A percentile compares a stretch with the other conserved stretches of the same genome.
Conservation (phyloP, 1,140 invertebrate species). For the Cylas formicarius region DNA sequence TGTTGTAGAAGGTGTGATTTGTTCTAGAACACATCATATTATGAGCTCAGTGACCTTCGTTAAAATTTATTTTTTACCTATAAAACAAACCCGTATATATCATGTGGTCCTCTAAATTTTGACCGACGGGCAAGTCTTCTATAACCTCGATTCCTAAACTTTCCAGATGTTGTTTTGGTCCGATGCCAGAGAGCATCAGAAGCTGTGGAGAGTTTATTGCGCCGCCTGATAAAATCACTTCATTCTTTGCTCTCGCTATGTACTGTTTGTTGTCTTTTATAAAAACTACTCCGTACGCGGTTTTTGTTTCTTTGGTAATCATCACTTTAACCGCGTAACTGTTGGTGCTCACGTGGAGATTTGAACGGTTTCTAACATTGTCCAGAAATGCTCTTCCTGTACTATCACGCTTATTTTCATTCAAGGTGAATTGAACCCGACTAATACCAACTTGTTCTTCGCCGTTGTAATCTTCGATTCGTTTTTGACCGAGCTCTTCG, state of each 20-base stretch:
- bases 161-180: conserved; percentile 60
- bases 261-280: conserved; percentile 45
- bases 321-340: conserved; percentile 54
- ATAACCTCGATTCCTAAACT: conserved; percentile 56
- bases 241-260: conserved; percentile 46
- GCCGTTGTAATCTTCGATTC: conserved; percentile 22
- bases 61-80: background rate
- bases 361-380: background rate
- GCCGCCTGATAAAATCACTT: conserved; percentile 70
- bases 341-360: conserved; percentile 42
- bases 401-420: conserved; percentile 30
- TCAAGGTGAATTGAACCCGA: conserved; percentile 11
- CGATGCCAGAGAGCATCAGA: conserved; percentile 76
- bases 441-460: conserved; percentile 28
- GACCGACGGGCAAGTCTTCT: conserved; percentile 62
- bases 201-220: conserved; percentile 68
- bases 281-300: conserved; percentile 64
- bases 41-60: background rate
- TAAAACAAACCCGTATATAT: conserved; percentile 43
- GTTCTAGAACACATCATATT: conserved; percentile 38
- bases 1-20: conserved; percentile 8
- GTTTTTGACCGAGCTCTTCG: conserved; percentile 36
- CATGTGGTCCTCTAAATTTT: conserved; percentile 72
- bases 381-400: conserved; percentile 9
- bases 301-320: conserved; percentile 57